Percentiles rank a stretch among this genome's conserved stretches.
phyloP scores from a whole-genome alignment of 2,113 vertebrate species.

The Pituophis catenifer region DNA sequence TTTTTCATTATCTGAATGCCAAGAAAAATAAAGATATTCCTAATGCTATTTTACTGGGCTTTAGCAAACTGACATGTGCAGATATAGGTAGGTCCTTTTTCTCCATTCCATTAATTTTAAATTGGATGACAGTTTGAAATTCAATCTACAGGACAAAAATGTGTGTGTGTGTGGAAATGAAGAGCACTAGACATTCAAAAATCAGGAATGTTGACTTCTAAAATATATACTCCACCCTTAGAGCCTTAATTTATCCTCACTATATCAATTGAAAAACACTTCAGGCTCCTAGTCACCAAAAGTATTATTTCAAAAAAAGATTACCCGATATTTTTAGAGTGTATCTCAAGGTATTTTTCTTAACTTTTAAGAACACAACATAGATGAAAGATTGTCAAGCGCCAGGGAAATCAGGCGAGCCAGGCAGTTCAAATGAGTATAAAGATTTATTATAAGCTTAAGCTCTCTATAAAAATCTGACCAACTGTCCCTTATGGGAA shows the following conservation, averaged over 20 bases:
- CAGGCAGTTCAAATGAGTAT: background rate
- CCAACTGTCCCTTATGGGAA: background rate
- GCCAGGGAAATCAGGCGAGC: background rate
- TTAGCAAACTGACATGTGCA: background rate
- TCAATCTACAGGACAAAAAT: background rate
- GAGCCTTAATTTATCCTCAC: background rate
- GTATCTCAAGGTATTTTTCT: background rate
- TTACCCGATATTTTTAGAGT: background rate
- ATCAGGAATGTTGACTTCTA: background rate
- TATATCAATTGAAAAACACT: background rate
- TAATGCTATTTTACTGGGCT: conserved; percentile 1
- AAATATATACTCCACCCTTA: background rate
- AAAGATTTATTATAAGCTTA: background rate
- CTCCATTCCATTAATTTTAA: conserved; percentile 33
- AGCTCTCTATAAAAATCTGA: background rate
- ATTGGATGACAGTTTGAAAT: conserved; percentile 24
- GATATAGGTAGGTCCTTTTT: conserved; percentile 18
- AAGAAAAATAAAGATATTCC: conserved; percentile 10
- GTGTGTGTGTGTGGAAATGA: background rate
- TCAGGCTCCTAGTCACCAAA: background rate
- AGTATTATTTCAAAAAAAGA: background rate
- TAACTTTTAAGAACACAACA: background rate
- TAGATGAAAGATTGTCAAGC: background rate
- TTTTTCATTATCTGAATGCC: background rate
- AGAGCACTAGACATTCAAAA: background rate